Evolutionary conservation across 2,888 invertebrate species (phyloP), one percentile per base, ranked within the genome.

Genomic region (Danaus chrysippus): DNA sequence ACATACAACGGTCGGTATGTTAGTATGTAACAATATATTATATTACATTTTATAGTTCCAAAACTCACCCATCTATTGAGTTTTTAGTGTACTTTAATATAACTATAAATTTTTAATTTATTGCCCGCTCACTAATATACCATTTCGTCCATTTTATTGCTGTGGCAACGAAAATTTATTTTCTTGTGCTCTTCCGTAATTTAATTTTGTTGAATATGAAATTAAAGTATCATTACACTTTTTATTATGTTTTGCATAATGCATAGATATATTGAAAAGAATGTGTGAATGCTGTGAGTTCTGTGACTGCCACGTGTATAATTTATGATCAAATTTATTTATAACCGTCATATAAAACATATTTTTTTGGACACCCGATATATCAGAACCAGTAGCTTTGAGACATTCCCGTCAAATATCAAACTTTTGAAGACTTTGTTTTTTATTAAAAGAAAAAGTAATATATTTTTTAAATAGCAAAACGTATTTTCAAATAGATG

Each of bases 51-150:
- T 76, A 76, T 76, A 71, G 72, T 76, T 74, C 74, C 76, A 75
- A 71, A 76, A 72, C 70, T 75, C 75, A 72, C 70, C 69, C 74
- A 76, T 85, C 82, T 83, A 86, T 85, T 83, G 83, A 79, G 81
- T 78, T 84, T 87, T 87, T 85, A 87, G 83, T 77, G 78, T 80
- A 80, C 76, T 85, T 84, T 86, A 85, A 87, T 87, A 84, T 75
- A 76, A 82, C 83, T 76, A 85, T 87, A 87, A 87, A 87, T 87
- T 78, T 82, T 76, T 83, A 85, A 81, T 88, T 88, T 88, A 88
- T 86, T 76, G 76, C 81, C 71, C 70, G 72, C 73, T 73, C 78
- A 77, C 84, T 87, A 86, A 87, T 86, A 83, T 78, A 81, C 81
- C 77, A 85, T 87, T 86, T 82, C 82, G 78, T 84, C 79, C 79